Base-by-base conservation (phyloP, 2,888 invertebrate genomes). In the Erebia ligea region DNA sequence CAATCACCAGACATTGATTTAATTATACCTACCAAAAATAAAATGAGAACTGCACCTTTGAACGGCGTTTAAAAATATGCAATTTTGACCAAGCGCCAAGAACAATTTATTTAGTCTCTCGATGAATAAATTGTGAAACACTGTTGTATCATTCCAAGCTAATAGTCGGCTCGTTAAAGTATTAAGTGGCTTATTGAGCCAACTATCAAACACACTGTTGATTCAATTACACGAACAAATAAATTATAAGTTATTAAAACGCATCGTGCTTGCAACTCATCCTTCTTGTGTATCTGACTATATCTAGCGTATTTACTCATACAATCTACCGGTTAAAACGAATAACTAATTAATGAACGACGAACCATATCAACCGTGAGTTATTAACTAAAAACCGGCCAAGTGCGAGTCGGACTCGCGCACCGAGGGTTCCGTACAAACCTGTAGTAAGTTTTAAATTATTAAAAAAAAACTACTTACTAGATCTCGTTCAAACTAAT, bases 111-210 rank as follows among this genome's bases (percentile, higher is more conserved):
- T 64, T 59, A 71, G 21, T 17, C 34, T 61, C 48, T 25, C 42
- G n/a, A 63, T 62, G 67, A 69, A 67, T 69, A 69, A 62, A 71
- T 74, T 68, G 65, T 73, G 69, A 68, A 67, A 71, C 67, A 69
- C n/a, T 69, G 69, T 69, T 61, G 71, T 68, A 73, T 71, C 71
- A 69, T 73, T 67, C 67, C 64, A 67, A 71, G 67, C 70, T 68
- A 69, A 70, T 45, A 69, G 68, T 57, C 69, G 71, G 68, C 74
- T 74, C 66, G 72, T 74, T 73, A 70, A 69, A 72, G 64, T 84
- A 86, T 87, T 84, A 86, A 85, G 84, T 85, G 72, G 71, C 67
- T 69, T 86, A 86, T 87, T 86, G 86, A 85, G 83, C 79, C 82
- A 87, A 85, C 84, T 82, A 82, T 72, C 70, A 73, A 83, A 80